These are phyloP conservation scores for Mesorhabditis belari DNA, from an alignment of 2,888 invertebrate genomes.

Conservation along the genomic window DNA sequence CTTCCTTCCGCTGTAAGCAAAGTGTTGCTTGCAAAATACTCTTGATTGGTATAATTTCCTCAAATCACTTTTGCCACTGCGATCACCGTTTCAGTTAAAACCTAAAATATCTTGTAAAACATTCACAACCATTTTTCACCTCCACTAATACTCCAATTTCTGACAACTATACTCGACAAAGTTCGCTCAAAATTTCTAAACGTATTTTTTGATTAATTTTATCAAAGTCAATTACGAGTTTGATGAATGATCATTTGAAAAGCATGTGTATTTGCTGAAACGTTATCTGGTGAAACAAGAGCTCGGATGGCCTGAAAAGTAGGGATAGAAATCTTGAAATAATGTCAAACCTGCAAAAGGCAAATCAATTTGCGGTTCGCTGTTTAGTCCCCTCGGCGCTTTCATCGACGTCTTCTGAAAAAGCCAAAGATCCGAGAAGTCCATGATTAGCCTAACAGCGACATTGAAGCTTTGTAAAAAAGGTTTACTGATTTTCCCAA, in stretches of 20 bases:
- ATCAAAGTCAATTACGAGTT: constrained; percentile 66
- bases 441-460: no score
- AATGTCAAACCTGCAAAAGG: no score
- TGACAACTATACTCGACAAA: no score
- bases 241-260: constrained; percentile 84
- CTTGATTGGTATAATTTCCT: constrained; percentile 82
- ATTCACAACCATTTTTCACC: constrained; percentile 61
- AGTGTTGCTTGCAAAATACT: constrained; percentile 68
- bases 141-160: constrained; percentile 86
- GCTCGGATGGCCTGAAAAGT: no score
- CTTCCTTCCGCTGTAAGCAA: constrained; percentile 24
- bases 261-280: constrained; percentile 68
- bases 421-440: no score
- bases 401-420: no score
- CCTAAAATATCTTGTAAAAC: neutral
- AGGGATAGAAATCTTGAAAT: no score
- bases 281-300: constrained; percentile 90
- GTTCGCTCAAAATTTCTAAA: no score
- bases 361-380: constrained; percentile 81
- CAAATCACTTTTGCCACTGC: constrained; percentile 89
- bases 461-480: no score
- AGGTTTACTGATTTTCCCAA: constrained; percentile 66
- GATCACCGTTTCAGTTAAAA: constrained; percentile 64
- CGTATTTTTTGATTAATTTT: no score
- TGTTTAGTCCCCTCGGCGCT: constrained; percentile 61